A percentile compares a stretch with the other conserved stretches of the same genome.
Conservation (phyloP, 30 jellyfish, hydroid and myxozoan genomes). For the Morbakka virulenta region DNA sequence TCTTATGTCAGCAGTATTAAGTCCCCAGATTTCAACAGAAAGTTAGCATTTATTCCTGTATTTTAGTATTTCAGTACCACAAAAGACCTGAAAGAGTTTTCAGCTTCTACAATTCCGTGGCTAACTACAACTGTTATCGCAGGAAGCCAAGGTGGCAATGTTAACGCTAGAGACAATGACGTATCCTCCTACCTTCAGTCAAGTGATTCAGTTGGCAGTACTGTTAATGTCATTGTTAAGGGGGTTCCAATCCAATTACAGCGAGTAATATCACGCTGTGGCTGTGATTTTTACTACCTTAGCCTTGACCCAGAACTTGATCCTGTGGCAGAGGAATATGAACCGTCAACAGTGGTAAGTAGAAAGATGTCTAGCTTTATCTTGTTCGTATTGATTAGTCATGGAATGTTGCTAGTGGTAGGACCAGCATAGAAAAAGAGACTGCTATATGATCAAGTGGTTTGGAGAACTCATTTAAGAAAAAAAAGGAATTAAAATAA, state of each 20-base stretch:
- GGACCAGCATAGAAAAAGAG: too few relatives aligned
- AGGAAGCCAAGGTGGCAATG: conserved; percentile 42
- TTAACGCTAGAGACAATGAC: conserved; percentile 28
- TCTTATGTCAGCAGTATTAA: too few relatives aligned
- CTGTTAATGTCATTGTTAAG: conserved; percentile 65
- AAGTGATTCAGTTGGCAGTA: conserved; percentile 83
- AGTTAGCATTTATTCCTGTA: too few relatives aligned
- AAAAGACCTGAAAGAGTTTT: conserved; percentile 53
- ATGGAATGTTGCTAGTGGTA: too few relatives aligned
- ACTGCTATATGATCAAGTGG: too few relatives aligned
- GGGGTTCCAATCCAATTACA: conserved; percentile 78
- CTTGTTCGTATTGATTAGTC: too few relatives aligned
- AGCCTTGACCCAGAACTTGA: conserved; percentile 95
- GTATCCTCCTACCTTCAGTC: conserved; percentile 69
- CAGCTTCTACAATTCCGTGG: conserved; percentile 93
- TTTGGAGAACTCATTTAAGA: too few relatives aligned
- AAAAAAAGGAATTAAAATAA: too few relatives aligned
- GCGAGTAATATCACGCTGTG: conserved; percentile 86
- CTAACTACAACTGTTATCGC: conserved; percentile 53
- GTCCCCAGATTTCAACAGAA: too few relatives aligned
- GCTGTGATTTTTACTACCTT: conserved; percentile 78
- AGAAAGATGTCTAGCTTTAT: too few relatives aligned
- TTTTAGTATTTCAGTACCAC: conserved; percentile 86
- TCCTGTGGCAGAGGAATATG: conserved; percentile 93
- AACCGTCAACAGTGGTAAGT: conserved; percentile 21